phyloP scores from a whole-genome alignment of 2,888 invertebrate species.

The Dasysyrphus tricinctus region DNA sequence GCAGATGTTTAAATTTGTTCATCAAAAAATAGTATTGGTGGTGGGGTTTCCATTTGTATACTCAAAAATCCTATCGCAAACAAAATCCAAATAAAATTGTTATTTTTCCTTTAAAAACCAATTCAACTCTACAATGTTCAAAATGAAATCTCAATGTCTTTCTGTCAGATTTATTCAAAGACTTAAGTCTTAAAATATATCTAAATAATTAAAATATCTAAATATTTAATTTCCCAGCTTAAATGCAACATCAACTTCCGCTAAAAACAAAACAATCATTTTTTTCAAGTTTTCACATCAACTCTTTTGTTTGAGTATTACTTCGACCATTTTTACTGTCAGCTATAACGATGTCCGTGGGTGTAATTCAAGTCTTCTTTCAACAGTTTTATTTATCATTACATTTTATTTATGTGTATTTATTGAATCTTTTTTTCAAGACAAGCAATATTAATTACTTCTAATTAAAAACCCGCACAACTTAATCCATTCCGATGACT shows the following conservation, averaged over 20 bases:
- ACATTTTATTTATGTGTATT: background rate
- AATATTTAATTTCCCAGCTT: conserved; percentile 4
- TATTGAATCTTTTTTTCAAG: background rate
- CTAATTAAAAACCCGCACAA: conserved; percentile 42
- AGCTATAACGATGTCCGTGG: conserved; percentile 35
- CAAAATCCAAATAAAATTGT: background rate
- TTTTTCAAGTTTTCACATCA: conserved; percentile 50
- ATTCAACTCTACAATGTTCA: background rate
- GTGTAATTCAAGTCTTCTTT: conserved; percentile 29
- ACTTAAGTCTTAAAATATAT: background rate
- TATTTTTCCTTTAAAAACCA: background rate
- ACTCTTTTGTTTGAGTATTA: conserved; percentile 57
- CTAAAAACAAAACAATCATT: conserved; percentile 30
- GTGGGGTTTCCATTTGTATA: too few relatives aligned
- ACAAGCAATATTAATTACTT: conserved; percentile 35
- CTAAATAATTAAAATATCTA: background rate
- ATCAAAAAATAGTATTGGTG: too few relatives aligned
- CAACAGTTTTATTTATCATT: conserved; percentile 16
- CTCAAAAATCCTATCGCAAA: too few relatives aligned
- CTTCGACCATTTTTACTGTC: background rate
- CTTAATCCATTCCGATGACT: background rate
- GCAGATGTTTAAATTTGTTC: too few relatives aligned
- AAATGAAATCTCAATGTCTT: conserved; percentile 14
- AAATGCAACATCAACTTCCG: conserved; percentile 32
- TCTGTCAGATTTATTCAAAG: background rate